Evolutionary conservation across 2,113 vertebrate species (phyloP).

Genomic region (Anolis carolinensis): DNA sequence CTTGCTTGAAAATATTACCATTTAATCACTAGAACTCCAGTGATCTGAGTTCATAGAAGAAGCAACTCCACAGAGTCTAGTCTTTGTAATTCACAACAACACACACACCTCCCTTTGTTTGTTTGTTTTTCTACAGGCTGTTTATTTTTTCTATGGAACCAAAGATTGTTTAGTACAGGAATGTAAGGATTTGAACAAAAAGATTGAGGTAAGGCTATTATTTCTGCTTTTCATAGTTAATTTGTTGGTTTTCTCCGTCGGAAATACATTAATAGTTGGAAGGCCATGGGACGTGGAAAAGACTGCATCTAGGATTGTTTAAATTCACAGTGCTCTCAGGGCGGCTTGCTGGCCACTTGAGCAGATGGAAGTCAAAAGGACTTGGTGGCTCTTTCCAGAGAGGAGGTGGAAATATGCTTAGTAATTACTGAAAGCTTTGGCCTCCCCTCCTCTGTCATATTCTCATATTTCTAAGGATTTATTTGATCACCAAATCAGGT

Average conservation of each 20-base stretch:
- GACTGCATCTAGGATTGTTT: not conserved
- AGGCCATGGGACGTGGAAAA: not conserved
- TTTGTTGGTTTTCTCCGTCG: not conserved
- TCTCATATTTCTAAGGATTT: not conserved
- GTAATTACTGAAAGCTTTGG: not conserved
- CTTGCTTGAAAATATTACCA: not conserved
- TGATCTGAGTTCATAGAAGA: too few species aligned
- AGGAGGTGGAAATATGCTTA: too few species aligned
- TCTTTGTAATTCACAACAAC: not conserved
- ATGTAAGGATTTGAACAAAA: slow-evolving; percentile 98
- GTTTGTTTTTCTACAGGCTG: slow-evolving; percentile 77
- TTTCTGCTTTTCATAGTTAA: not conserved
- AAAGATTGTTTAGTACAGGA: slow-evolving; percentile 98
- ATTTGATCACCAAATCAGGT: not conserved
- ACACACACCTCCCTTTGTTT: slow-evolving; percentile 33
- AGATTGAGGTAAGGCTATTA: slow-evolving; percentile 87
- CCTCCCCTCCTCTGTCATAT: not conserved
- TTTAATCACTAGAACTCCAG: not conserved
- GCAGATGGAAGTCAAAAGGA: not conserved
- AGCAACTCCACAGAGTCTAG: not conserved
- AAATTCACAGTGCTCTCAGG: not conserved
- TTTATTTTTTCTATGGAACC: slow-evolving; percentile 98
- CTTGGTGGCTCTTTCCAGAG: not conserved
- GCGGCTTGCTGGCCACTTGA: not conserved
- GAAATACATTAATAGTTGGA: not conserved